These are phyloP conservation scores for Diachrysia chrysitis DNA, from an alignment of 2,888 invertebrate genomes.

Conservation along the genomic window DNA sequence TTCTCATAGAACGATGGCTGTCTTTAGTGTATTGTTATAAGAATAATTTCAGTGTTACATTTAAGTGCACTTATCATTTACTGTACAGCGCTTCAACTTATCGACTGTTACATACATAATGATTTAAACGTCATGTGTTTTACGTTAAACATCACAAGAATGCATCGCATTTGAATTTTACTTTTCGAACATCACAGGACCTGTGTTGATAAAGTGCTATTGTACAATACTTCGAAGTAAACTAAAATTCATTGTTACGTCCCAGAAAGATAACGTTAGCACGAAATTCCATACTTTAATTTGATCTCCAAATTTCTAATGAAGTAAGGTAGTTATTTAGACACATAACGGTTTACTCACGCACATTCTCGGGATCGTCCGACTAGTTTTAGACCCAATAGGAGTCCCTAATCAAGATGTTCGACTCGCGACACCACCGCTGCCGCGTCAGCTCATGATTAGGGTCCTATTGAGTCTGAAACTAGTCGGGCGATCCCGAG, in stretches of 20 bases:
- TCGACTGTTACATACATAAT: slow-evolving; percentile 38
- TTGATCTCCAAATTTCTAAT: no score
- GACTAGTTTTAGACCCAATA: no score
- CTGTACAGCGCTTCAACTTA: slow-evolving; percentile 32
- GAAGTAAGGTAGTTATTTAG: no score
- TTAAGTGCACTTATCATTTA: slow-evolving; percentile 8
- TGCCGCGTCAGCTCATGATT: no score
- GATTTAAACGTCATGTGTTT: slow-evolving; percentile 31
- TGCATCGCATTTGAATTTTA: slow-evolving; percentile 34
- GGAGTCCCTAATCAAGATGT: no score
- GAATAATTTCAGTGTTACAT: not conserved
- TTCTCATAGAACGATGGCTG: not conserved
- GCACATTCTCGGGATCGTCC: no score
- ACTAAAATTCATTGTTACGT: not conserved
- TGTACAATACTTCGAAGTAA: not conserved
- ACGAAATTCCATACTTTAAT: not conserved
- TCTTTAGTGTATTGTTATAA: not conserved
- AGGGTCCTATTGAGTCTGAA: no score
- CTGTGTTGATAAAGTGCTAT: slow-evolving; percentile 7
- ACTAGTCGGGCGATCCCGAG: no score
- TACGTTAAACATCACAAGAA: slow-evolving; percentile 35
- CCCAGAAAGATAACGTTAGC: not conserved
- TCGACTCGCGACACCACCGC: no score
- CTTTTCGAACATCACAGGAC: slow-evolving; percentile 29
- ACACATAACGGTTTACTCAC: no score